phyloP scores from a whole-genome alignment of 92 coral and sea anemone species.

The Palythoa grandiflora region DNA sequence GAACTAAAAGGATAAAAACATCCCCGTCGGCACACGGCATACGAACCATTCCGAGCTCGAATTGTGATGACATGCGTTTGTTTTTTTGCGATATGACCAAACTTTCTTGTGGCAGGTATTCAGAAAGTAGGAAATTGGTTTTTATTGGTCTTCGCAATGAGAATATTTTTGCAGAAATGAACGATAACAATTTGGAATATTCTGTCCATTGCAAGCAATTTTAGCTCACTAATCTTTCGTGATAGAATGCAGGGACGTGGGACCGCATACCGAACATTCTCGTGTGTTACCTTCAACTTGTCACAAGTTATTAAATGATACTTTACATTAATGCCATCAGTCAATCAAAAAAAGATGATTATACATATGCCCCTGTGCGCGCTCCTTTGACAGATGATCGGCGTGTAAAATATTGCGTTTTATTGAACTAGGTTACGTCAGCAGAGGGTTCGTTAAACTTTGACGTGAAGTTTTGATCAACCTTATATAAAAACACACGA shows the following conservation, averaged over 20 bases:
- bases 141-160: constrained; percentile 1
- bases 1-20: background rate
- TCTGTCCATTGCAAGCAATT: constrained; percentile 24
- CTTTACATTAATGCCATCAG: background rate
- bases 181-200: constrained; percentile 41
- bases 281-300: background rate
- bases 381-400: background rate
- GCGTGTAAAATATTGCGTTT: constrained; percentile 3
- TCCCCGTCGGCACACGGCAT: background rate
- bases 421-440: background rate
- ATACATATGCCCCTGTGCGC: background rate
- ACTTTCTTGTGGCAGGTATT: background rate
- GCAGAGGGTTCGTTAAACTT: background rate
- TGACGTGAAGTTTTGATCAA: no score
- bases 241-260: constrained; percentile 20
- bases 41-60: background rate
- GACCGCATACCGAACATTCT: constrained; percentile 20
- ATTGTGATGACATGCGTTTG: background rate
- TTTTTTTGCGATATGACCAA: background rate
- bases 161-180: constrained; percentile 16
- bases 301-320: background rate
- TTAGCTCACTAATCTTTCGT: constrained; percentile 24
- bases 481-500: background rate
- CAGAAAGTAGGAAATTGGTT: constrained; percentile 9
- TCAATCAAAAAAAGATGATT: background rate